Evolutionary conservation across 1,140 invertebrate genomes (phyloP), one percentile per base, ranked within the genome.

Genomic region (Piezodorus guildinii): DNA sequence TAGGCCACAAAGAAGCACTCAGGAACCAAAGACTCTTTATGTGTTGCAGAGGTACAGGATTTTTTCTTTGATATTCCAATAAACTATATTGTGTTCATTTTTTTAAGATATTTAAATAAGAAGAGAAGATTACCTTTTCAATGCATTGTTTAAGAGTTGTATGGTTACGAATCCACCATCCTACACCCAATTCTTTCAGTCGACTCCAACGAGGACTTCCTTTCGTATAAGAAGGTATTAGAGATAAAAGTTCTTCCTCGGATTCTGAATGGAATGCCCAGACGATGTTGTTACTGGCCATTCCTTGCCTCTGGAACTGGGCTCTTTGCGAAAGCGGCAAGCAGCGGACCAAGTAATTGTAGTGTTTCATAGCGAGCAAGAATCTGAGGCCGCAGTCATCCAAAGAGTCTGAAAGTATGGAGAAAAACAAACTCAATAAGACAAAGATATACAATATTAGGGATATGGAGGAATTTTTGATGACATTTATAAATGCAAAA

Each of bases 191-290:
- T 76, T 97, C 93, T 66, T 90, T 85, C 65, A 99, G 76, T 46
- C 92, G 88, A n/a, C 81, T 79, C 97, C 97, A 99, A 21, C 85
- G 90, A 0, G 87, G 83, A 69, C 85, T 85, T 64, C 84, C 85
- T 74, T 91, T 91, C 0, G 85, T 81, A 74, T 90, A 90, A 19
- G 86, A 89, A 0, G 96, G 95, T 67, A 98, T 87, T 17, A 97
- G 76, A 62, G 88, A 86, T 2, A 99, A 75, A 34, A 99, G 76
- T 74, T 98, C 96, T 72, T 97, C 94, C 76, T 97, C 91, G 30
- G 92, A 92, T 76, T 99, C 96, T 0, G 95, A 98, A 77, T 99
- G 96, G 75, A 95, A 99, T 1, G 96, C 97, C 97, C 97, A 99
- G 12, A 97, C 94, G 15, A 99, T 79, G 76, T 97, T 94, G 63